Percentiles rank a stretch among this genome's conserved stretches.
Conservation (phyloP, 2,888 invertebrate genomes). For the Pimpla rufipes region DNA sequence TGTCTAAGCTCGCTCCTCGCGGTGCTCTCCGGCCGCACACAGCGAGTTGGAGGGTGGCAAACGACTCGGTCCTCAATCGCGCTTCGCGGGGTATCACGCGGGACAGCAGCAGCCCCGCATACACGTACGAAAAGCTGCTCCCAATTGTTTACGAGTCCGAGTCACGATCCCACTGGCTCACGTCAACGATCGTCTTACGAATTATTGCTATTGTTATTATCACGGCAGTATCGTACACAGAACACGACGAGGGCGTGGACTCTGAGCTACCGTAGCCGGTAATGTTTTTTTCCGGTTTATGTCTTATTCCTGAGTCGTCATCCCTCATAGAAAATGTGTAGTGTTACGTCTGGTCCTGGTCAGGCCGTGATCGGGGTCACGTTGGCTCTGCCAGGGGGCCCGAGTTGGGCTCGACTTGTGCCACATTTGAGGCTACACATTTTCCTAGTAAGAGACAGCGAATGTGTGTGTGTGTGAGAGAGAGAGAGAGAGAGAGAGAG, state of each 20-base stretch:
- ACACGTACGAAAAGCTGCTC: background rate
- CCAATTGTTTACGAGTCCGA: constrained; percentile 40
- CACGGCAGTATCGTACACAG: background rate
- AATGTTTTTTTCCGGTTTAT: constrained; percentile 26
- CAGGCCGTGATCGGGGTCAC: too few species aligned
- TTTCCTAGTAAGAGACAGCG: too few species aligned
- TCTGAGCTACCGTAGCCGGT: background rate
- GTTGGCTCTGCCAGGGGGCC: too few species aligned
- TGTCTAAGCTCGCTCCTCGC: constrained; percentile 8
- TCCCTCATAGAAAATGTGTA: too few species aligned
- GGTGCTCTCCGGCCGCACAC: background rate
- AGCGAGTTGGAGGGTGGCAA: background rate
- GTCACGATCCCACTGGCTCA: constrained; percentile 43
- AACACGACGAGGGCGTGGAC: background rate
- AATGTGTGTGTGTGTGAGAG: too few species aligned
- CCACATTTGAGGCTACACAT: too few species aligned
- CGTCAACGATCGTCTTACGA: constrained; percentile 18
- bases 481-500: too few species aligned
- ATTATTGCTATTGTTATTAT: constrained; percentile 36
- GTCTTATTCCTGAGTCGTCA: constrained; percentile 13
- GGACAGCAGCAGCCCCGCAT: background rate
- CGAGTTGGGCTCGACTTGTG: too few species aligned
- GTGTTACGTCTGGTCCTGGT: too few species aligned
- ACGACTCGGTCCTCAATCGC: constrained; percentile 14
- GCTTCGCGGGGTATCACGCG: background rate